Base-by-base conservation (phyloP, 2,113 vertebrate species). In the Ivindomyrus marchei region DNA sequence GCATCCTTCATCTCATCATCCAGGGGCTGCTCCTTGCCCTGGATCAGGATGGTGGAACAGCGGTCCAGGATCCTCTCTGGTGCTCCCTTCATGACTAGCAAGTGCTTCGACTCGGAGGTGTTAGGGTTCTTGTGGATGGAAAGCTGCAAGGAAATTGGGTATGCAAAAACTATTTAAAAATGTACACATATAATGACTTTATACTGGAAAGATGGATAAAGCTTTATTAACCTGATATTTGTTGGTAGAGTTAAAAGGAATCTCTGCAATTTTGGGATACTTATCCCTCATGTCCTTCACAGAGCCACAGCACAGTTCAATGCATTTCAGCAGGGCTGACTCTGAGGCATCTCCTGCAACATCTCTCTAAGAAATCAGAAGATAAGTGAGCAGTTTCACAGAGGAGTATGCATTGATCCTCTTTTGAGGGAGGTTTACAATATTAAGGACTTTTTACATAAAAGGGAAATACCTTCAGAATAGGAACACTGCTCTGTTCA, bases 1-100 rank as follows among this genome's bases (percentile, higher is more conserved):
- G 98, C 96, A 0, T 98, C 97, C 10, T 96, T 96, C 97, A 98
- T 93, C 95, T 98, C 97, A 7, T 98, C 96, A 11, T 97, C 97
- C 31, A 98, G 95, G 0, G 97, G 95, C 91, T 96, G 95, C 93
- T 97, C 96, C 92, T 97, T 96, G 91, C 97, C 97, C 91, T 97
- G 97, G 0, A 98, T 93, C 95, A 98, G 91, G 92, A 98, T 99
- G 56, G 58, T 66, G 58, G 58, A 66, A 27, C 58, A 66, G 58
- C 58, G 58, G 58, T 66, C 58, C 58, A 66, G 58, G 2, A 66
- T 66, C 58, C 58, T 66, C n/a, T 66, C 58, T 27, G 58, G 58
- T 66, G 58, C 58, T 27, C 58, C 58, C 9, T 66, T 66, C 58
- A 66, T 66, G 58, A 66, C 58, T 9, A 66, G 58, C 24, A 66